A percentile compares a stretch with the other conserved stretches of the same genome.
phyloP scores from a whole-genome alignment of 2,113 vertebrate species.

The Hyaena hyaena region DNA sequence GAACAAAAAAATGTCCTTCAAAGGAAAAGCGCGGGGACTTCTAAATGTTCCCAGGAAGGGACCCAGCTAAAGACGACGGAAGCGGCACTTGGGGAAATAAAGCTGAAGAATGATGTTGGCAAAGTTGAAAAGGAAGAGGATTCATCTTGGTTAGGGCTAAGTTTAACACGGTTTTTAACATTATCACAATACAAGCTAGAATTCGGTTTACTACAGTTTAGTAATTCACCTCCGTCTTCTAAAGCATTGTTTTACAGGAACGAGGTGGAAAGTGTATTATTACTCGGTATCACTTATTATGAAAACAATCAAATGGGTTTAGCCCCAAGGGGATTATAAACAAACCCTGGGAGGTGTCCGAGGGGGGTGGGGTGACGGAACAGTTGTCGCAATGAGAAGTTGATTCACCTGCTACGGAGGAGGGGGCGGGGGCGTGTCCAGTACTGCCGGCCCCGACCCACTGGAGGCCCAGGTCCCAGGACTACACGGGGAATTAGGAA shows the following conservation, averaged over 20 bases:
- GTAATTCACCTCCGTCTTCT: background rate
- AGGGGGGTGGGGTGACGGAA: accelerated
- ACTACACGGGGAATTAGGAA: background rate
- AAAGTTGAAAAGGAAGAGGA: background rate
- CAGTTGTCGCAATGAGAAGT: background rate
- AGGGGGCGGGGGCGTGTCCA: background rate
- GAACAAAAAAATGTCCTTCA: background rate
- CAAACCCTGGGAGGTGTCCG: background rate
- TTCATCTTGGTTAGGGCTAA: slow-evolving; percentile 4
- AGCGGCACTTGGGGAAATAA: background rate
- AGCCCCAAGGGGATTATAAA: background rate
- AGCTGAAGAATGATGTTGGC: background rate
- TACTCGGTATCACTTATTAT: background rate
- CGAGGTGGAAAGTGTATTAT: background rate
- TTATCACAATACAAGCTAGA: background rate
- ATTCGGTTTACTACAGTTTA: background rate
- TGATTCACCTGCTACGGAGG: background rate
- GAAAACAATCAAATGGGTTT: background rate
- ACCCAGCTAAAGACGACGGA: background rate
- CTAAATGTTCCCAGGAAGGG: background rate
- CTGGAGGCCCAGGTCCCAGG: background rate
- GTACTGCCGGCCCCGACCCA: background rate
- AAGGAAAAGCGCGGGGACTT: background rate
- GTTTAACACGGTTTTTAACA: background rate
- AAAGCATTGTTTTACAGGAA: background rate